Percentiles rank a stretch among this genome's conserved stretches.
Conservation (phyloP, 2,797 vertebrate genomes). For the Margarornis squamiger region DNA sequence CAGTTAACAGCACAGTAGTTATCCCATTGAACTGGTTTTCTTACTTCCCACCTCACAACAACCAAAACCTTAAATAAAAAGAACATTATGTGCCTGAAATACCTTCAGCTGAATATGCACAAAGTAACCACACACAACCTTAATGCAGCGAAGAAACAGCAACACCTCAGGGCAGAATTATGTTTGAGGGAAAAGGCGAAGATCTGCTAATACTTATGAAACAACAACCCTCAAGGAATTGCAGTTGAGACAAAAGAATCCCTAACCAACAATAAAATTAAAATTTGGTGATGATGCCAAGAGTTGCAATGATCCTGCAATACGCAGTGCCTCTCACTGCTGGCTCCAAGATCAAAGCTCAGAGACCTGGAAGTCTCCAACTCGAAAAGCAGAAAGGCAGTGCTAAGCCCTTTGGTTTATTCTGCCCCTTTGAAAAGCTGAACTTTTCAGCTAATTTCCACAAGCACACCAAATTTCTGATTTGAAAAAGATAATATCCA, state of each 20-base stretch:
- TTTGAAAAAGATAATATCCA: background rate
- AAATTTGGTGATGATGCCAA: background rate
- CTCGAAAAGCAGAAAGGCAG: background rate
- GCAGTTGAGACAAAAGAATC: constrained; percentile 11
- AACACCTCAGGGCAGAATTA: constrained; percentile 21
- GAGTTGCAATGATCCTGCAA: background rate
- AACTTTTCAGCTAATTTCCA: background rate
- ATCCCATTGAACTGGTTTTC: background rate
- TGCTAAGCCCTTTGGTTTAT: background rate
- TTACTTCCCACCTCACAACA: background rate
- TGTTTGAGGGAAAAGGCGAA: background rate
- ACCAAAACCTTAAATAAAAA: background rate
- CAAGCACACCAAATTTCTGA: background rate
- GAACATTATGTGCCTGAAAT: background rate
- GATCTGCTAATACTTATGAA: constrained; percentile 15
- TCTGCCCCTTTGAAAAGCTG: background rate
- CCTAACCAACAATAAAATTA: constrained; percentile 24
- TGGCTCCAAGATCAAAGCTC: constrained; percentile 21
- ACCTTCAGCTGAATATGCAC: background rate
- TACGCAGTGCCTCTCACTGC: background rate
- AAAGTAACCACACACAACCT: background rate
- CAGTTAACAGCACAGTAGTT: background rate
- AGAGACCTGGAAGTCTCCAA: background rate
- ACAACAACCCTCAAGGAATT: background rate
- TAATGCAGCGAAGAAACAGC: background rate